Percentiles rank a stretch among this genome's conserved stretches.
phyloP scores from a whole-genome alignment of 2,888 invertebrate species.

The Ophion costatus region DNA sequence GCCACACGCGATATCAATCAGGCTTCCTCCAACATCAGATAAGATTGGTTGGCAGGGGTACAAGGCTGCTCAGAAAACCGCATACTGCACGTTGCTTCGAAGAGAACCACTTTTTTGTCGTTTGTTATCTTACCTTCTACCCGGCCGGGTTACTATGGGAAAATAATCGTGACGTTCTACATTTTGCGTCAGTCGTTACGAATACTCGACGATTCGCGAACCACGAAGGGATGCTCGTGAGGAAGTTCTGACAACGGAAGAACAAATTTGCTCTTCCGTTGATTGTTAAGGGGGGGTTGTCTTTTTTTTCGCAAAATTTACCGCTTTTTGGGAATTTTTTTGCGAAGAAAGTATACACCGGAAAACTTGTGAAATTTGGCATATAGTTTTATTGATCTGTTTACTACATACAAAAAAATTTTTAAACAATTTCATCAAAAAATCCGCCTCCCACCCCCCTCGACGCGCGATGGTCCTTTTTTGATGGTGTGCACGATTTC shows the following conservation, averaged over 20 bases:
- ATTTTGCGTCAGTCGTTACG: not conserved
- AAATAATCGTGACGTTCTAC: not conserved
- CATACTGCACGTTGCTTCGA: conserved; percentile 58
- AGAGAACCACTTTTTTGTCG: conserved; percentile 28
- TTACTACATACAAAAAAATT: too few species aligned
- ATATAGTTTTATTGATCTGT: too few species aligned
- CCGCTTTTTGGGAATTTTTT: too few species aligned
- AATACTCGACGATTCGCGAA: not conserved
- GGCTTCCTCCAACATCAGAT: conserved; percentile 80
- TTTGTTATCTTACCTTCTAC: conserved; percentile 2
- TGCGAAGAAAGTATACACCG: too few species aligned
- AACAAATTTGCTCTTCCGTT: not conserved
- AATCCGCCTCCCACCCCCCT: too few species aligned
- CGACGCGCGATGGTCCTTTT: too few species aligned
- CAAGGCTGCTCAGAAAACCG: conserved; percentile 75
- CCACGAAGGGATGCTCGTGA: not conserved
- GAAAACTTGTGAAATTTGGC: too few species aligned
- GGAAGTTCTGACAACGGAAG: not conserved
- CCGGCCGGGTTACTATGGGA: not conserved
- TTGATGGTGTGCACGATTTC: too few species aligned
- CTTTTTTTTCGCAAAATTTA: too few species aligned
- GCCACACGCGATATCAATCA: conserved; percentile 77
- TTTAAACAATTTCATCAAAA: too few species aligned
- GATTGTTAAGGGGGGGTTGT: too few species aligned
- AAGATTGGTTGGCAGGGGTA: conserved; percentile 75